phyloP scores from a whole-genome alignment of 2,888 invertebrate genomes.

The Calameuta filiformis region DNA sequence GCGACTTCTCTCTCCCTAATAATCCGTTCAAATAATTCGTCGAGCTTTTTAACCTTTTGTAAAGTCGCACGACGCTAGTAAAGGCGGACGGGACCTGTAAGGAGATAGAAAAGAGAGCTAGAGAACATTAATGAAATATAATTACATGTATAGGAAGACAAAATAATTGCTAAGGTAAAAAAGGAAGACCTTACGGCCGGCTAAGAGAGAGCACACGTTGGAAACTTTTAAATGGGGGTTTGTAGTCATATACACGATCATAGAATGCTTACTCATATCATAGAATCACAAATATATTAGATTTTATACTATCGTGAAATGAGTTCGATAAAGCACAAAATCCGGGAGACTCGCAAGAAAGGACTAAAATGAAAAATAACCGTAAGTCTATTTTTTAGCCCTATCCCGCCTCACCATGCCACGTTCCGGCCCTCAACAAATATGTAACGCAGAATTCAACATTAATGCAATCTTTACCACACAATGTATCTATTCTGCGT shows the following conservation, averaged over 20 bases:
- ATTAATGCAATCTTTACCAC: background rate
- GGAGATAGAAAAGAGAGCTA: background rate
- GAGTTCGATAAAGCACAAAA: background rate
- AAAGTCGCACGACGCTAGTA: background rate
- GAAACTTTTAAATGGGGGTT: background rate
- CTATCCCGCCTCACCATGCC: background rate
- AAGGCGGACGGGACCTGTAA: background rate
- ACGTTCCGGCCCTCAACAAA: background rate
- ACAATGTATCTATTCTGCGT: background rate
- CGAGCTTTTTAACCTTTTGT: background rate
- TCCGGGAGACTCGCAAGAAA: background rate
- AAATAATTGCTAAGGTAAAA: conserved; percentile 60
- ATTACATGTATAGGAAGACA: conserved; percentile 37
- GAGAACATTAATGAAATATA: background rate
- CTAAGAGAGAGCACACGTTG: background rate
- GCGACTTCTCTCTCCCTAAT: background rate
- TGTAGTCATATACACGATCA: background rate
- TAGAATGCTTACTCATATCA: background rate
- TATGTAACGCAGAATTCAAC: background rate
- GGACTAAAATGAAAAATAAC: background rate
- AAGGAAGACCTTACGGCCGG: background rate
- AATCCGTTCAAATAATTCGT: background rate
- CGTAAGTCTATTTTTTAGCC: conserved; percentile 1
- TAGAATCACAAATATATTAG: background rate
- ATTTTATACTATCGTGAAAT: background rate